Evolutionary conservation across 2,888 invertebrate genomes (phyloP).

Genomic region (Xanthia icteritia): DNA sequence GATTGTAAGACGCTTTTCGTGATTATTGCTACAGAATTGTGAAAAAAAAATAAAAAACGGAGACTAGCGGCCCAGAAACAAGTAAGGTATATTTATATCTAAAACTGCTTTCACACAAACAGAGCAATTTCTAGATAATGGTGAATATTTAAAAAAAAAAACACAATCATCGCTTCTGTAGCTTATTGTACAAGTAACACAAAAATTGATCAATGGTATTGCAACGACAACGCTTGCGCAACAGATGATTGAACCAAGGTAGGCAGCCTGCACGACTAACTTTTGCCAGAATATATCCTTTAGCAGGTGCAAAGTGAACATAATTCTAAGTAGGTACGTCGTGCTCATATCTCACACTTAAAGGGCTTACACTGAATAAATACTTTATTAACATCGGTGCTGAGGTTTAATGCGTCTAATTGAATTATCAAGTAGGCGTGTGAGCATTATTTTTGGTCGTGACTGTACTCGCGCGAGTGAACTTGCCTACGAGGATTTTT

Average conservation of each 20-base stretch:
- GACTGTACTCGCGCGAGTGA: constrained; percentile 45
- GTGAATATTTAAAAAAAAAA: not conserved
- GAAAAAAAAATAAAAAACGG: not conserved
- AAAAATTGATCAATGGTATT: constrained; percentile 48
- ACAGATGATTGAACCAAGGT: constrained; percentile 45
- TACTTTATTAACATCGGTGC: constrained; percentile 29
- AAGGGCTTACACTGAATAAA: constrained; percentile 50
- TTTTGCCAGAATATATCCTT: constrained; percentile 40
- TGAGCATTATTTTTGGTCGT: constrained; percentile 53
- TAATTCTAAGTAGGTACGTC: constrained; percentile 40
- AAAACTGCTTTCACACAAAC: too few species aligned
- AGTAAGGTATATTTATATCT: too few species aligned
- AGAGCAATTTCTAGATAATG: too few species aligned
- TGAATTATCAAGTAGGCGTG: constrained; percentile 59
- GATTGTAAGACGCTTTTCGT: not conserved
- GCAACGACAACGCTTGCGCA: constrained; percentile 38
- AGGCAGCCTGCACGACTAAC: constrained; percentile 24
- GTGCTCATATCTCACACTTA: constrained; percentile 52
- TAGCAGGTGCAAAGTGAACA: constrained; percentile 60
- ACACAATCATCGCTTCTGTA: not conserved
- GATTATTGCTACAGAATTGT: not conserved
- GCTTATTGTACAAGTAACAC: constrained; percentile 25
- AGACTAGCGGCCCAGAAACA: too few species aligned
- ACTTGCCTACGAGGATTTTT: constrained; percentile 23
- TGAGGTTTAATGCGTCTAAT: constrained; percentile 48